phyloP scores from a whole-genome alignment of 1,140 invertebrate genomes.

The Drosophila orena region DNA sequence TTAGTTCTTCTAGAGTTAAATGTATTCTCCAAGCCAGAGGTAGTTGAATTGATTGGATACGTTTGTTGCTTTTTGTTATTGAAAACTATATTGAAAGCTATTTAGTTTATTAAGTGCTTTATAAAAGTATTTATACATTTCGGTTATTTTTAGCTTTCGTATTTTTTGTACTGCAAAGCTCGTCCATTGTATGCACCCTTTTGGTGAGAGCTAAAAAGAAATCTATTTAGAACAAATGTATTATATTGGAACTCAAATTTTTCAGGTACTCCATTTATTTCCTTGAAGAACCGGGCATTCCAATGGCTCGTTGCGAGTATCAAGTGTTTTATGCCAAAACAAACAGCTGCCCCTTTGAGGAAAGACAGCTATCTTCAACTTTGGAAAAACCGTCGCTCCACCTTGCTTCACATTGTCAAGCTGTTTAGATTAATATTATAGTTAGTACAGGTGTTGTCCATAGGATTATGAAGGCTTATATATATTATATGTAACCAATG shows the following conservation, averaged over 20 bases:
- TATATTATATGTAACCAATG: too few relatives aligned
- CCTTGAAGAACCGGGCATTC: constrained; percentile 98
- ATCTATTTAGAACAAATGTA: not conserved
- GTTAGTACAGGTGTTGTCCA: not conserved
- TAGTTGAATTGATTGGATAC: not conserved
- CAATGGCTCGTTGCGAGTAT: constrained; percentile 94
- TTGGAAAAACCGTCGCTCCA: constrained; percentile 97
- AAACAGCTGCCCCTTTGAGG: constrained; percentile 95
- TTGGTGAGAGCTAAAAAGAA: constrained; percentile 45
- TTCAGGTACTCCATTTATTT: constrained; percentile 93
- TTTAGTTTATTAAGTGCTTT: not conserved
- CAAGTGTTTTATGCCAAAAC: constrained; percentile 95
- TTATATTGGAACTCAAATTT: not conserved
- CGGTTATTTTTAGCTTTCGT: not conserved
- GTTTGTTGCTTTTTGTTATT: not conserved
- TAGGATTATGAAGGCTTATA: too few relatives aligned
- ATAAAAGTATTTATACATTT: not conserved
- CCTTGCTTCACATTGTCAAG: constrained; percentile 93
- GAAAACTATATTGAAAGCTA: not conserved
- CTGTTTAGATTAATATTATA: not conserved
- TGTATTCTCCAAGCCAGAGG: not conserved
- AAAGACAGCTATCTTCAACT: constrained; percentile 91
- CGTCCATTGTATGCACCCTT: constrained; percentile 16
- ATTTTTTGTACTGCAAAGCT: not conserved
- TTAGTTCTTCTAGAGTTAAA: not conserved